Base-by-base conservation (phyloP, 2,113 vertebrate genomes). In the Falcunculus frontatus region DNA sequence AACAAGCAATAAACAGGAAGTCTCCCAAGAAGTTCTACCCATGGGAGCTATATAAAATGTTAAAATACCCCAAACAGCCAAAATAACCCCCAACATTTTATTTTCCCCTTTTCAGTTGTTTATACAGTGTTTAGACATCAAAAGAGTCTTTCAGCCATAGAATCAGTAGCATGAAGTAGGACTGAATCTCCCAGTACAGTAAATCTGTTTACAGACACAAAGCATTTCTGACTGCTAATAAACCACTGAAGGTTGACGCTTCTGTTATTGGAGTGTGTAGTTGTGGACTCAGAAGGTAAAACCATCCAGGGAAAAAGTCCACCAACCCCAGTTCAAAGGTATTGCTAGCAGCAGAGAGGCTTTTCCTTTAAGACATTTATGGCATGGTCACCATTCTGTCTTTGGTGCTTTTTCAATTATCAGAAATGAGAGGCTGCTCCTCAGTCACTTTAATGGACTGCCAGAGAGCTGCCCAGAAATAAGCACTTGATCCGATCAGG, bases 361-460 rank as follows among this genome's bases (percentile, higher is more conserved):
- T 93, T 84, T 75, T 84, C 42, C 74, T 68, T 91, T 64, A 84
- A 79, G 74, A 37, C 6, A 0, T 46, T 82, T 79, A 84, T 55
- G 49, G 74, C 44, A 56, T 6, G 11, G 73, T 46, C 87, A 73
- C 53, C 26, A 13, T 65, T 77, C 62, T 63, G 73, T 23, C 86
- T 86, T 56, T 8, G 62, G 41, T 82, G 55, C 57, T 83, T 94
- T 87, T 94, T 89, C 79, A 83, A 6, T 69, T 84, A 75, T 92
- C 90, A 94, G 57, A 74, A 87, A 68, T 57, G 50, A 88, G 70
- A 94, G 25, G 37, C 17, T 95, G 70, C 42, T 85, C 67, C 89
- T 95, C 84, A 65, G 69, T 87, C 80, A 85, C 62, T 87, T 59
- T 47, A 94, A 94, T 79, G 84, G 95, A 53, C 53, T 93, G 77